These are phyloP conservation scores for Diarsia rubi DNA, from an alignment of 2,888 invertebrate genomes.

Conservation along the genomic window DNA sequence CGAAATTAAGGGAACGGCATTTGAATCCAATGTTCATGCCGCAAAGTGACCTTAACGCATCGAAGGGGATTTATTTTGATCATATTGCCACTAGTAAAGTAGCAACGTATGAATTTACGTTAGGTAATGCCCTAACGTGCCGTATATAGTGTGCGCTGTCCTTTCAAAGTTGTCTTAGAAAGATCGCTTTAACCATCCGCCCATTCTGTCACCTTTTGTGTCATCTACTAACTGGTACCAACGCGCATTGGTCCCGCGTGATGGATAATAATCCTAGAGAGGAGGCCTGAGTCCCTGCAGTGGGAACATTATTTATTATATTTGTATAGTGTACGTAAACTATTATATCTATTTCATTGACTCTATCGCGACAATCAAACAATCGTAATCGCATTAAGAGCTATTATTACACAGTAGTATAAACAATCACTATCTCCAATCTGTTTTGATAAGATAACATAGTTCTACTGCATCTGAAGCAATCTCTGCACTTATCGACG, in stretches of 20 bases:
- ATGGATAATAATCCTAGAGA: too few relatives aligned
- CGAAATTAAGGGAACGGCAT: neutral
- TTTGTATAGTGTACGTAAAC: neutral
- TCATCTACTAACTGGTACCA: too few relatives aligned
- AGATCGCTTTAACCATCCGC: neutral
- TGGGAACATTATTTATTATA: too few relatives aligned
- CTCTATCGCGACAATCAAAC: constrained; percentile 37
- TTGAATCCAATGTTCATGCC: too few relatives aligned
- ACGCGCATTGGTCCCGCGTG: too few relatives aligned
- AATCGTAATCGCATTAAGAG: constrained; percentile 33
- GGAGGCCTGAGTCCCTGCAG: too few relatives aligned
- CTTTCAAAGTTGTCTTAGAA: neutral
- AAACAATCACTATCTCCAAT: constrained; percentile 47
- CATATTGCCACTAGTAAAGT: too few relatives aligned
- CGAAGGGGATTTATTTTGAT: too few relatives aligned
- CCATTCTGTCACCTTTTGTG: neutral
- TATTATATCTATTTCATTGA: constrained; percentile 18
- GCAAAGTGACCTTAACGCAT: too few relatives aligned
- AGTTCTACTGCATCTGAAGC: constrained; percentile 32
- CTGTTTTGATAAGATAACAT: constrained; percentile 57
- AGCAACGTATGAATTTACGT: too few relatives aligned
- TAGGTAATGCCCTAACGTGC: neutral
- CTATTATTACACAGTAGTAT: constrained; percentile 51
- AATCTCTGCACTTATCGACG: constrained; percentile 34
- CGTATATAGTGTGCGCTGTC: neutral